Conservation (phyloP, 2,113 vertebrate genomes). For the Malurus elegans region DNA sequence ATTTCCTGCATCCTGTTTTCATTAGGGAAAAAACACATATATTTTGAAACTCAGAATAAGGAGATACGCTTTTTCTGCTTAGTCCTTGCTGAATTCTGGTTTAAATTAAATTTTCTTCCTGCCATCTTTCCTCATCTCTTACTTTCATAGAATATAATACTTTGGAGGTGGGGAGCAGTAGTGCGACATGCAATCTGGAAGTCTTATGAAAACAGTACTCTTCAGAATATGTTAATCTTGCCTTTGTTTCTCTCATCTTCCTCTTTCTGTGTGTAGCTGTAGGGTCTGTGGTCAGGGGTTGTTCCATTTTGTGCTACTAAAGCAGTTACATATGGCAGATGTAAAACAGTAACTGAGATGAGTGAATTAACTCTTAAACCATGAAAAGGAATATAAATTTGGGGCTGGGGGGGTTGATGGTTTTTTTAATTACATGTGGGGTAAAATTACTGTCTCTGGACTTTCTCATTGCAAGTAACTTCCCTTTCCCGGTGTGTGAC, state of each 20-base stretch:
- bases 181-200: not conserved
- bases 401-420: not conserved
- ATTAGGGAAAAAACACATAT: fast-evolving
- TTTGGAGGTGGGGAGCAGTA: not conserved
- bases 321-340: not conserved
- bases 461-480: not conserved
- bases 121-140: not conserved
- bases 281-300: not conserved
- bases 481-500: not conserved
- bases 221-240: not conserved
- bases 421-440: not conserved
- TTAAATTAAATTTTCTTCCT: not conserved
- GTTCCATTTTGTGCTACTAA: not conserved
- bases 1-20: not conserved
- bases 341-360: not conserved
- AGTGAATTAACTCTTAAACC: not conserved
- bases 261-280: not conserved
- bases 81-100: not conserved
- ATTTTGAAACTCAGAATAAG: not conserved
- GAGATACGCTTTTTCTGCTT: not conserved
- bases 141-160: not conserved
- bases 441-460: not conserved
- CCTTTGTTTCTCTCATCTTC: not conserved
- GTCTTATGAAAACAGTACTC: not conserved
- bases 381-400: not conserved